Base-by-base conservation (phyloP, 2,888 invertebrate species). In the Ceriagrion tenellum region DNA sequence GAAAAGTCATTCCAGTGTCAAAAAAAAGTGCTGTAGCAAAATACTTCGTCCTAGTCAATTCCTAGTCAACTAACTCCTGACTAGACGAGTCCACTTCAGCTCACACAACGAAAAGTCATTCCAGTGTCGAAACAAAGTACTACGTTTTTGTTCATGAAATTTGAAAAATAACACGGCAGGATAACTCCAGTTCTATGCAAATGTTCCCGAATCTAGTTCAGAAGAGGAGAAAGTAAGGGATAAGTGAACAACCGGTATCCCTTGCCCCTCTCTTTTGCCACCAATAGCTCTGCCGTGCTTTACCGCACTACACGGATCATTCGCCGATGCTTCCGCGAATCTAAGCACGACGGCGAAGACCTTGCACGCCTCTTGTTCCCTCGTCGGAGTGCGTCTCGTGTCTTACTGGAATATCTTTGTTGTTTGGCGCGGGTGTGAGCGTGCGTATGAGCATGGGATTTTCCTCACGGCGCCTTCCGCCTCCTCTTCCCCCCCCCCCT, bases 361-460 rank as follows among this genome's bases (percentile, higher is more conserved):
- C 30, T 81, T 35, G 26, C 81, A 26, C 81, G 12, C 30, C 18
- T 35, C 81, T 35, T 81, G 81, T 81, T 81, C 81, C 26, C 81
- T 81, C 81, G 30, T 35, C 81, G 81, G 30, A 81, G 81, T 35
- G 35, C 35, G 81, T 35, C 47, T 47, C 81, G 81, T 81, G 81
- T 81, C 81, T 81, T 81, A 81, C 81, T 81, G 30, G 35, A n/a
- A 81, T 81, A 81, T 81, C 81, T 81, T 81, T 35, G 81, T 81
- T 81, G 81, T 81, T 81, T 35, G 81, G 81, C 81, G 30, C 35
- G 35, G 30, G 81, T 35, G 81, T 16, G 30, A 12, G 69, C n/a
- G n/a, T n/a, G 69, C 4, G 69, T n/a, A 26, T 16, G 81, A 18
- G 81, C 35, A 35, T 81, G 81, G 81, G 81, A 81, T 81, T 81